These are phyloP conservation scores for Umimayanthus kanabou DNA, from an alignment of 92 coral and sea anemone genomes.

Conservation along the genomic window DNA sequence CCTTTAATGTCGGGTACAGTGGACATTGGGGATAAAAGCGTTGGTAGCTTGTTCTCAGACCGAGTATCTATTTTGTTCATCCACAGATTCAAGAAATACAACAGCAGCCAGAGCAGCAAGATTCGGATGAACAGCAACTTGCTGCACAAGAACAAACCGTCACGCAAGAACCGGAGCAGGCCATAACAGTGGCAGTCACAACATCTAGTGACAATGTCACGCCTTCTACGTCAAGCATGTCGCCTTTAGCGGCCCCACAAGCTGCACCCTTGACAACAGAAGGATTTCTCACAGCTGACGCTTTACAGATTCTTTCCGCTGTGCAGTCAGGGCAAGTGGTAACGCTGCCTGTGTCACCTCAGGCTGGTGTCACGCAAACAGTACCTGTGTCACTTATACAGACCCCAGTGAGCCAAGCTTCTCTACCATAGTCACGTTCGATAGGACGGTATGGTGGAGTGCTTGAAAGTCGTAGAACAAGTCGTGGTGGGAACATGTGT, in stretches of 20 bases:
- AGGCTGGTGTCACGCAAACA: conserved; percentile 33
- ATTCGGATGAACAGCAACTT: conserved; percentile 38
- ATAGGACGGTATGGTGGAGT: no score
- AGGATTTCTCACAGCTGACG: conserved; percentile 42
- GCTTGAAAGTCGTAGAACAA: neutral
- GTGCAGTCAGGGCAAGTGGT: conserved; percentile 43
- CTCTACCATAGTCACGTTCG: conserved; percentile 9
- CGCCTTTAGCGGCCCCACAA: conserved; percentile 4
- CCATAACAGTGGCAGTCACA: conserved; percentile 28
- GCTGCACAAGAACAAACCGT: conserved; percentile 6
- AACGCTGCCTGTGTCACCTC: conserved; percentile 32
- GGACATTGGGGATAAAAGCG: neutral
- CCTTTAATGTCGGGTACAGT: no score
- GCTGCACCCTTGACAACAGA: conserved; percentile 34
- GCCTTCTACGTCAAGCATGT: conserved; percentile 19
- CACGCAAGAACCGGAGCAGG: conserved; percentile 20
- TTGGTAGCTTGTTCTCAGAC: neutral
- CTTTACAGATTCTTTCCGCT: conserved; percentile 33
- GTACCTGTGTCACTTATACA: conserved; percentile 38
- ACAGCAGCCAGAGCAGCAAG: conserved; percentile 23
- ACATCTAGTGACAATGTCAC: conserved; percentile 24
- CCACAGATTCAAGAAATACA: conserved; percentile 29
- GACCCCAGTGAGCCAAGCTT: conserved; percentile 26
- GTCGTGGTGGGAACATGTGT: neutral
- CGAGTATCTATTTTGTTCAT: neutral